Conservation (phyloP, 2,113 vertebrate genomes). For the Pimephales promelas region DNA sequence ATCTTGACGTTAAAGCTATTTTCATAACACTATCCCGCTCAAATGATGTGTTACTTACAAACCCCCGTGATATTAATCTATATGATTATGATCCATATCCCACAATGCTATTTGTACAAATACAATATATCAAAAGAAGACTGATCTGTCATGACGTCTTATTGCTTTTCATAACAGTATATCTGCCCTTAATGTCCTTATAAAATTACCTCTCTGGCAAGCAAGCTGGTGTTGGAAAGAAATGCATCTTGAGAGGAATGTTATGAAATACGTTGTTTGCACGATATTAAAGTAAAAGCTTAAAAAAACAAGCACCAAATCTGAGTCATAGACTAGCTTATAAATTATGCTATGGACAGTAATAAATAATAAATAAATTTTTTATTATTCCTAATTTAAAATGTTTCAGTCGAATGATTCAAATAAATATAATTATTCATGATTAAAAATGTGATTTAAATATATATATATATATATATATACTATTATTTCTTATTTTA, state of each 20-base stretch:
- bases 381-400: no score
- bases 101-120: slow-evolving; percentile 18
- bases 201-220: not conserved
- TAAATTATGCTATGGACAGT: not conserved
- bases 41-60: slow-evolving; percentile 38
- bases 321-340: not conserved
- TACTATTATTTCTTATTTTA: no score
- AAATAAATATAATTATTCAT: no score
- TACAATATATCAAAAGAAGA: slow-evolving; percentile 8
- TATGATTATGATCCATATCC: slow-evolving; percentile 32
- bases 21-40: slow-evolving; percentile 38
- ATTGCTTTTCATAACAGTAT: slow-evolving; percentile 20
- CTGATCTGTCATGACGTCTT: not conserved
- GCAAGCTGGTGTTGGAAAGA: not conserved
- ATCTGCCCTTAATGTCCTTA: slow-evolving; percentile 21
- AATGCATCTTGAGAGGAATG: not conserved
- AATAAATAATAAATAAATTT: not conserved
- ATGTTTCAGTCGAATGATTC: no score
- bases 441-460: no score
- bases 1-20: slow-evolving; percentile 31
- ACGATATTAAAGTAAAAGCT: not conserved
- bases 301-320: not conserved
- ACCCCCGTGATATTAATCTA: slow-evolving; percentile 40
- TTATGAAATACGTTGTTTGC: not conserved
- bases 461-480: no score